Evolutionary conservation across 2,113 vertebrate species (phyloP).

Genomic region (Ciconia maguari): DNA sequence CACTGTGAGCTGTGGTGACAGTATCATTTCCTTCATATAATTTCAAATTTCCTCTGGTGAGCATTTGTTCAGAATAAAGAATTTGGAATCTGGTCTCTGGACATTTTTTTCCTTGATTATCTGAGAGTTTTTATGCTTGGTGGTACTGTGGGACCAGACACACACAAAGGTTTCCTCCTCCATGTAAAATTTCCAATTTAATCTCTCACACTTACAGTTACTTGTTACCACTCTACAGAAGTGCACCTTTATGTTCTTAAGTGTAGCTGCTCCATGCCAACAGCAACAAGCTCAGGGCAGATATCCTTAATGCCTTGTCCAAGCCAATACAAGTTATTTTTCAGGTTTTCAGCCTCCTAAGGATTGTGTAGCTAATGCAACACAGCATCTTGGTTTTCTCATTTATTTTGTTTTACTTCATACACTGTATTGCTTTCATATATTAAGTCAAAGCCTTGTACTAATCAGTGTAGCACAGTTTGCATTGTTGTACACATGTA

Average conservation of each 20-base stretch:
- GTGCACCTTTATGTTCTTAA: background rate
- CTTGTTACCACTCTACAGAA: background rate
- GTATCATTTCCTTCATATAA: background rate
- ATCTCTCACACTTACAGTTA: background rate
- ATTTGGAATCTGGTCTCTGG: background rate
- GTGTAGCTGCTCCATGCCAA: background rate
- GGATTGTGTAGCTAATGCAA: background rate
- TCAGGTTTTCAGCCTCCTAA: background rate
- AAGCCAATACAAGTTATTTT: background rate
- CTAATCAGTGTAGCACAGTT: background rate
- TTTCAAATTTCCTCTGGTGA: background rate
- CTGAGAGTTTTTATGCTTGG: background rate
- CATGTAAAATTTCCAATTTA: background rate
- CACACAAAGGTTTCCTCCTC: background rate
- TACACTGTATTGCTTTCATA: background rate
- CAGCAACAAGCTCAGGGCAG: background rate
- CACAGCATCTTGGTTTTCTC: background rate
- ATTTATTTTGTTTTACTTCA: background rate
- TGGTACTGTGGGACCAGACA: background rate
- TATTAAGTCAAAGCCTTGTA: background rate
- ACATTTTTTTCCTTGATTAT: background rate
- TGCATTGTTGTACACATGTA: background rate
- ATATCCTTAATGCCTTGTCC: background rate
- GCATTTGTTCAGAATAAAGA: background rate
- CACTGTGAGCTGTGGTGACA: background rate